Base-by-base conservation (phyloP, 2,113 vertebrate species). In the Addax nasomaculatus region DNA sequence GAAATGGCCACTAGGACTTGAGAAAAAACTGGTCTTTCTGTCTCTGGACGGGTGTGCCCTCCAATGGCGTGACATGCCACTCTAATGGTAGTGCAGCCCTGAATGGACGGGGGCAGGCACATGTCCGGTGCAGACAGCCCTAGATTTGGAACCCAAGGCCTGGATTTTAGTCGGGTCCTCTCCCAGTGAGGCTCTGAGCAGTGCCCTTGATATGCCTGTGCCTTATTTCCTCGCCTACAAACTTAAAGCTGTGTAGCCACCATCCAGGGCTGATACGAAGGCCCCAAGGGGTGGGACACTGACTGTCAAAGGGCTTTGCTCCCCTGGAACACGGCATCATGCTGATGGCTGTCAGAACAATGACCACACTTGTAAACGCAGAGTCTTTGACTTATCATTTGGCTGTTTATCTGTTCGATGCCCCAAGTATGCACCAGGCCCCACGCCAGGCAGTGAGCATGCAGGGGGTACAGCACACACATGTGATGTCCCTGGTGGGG, bases 281-380 rank as follows among this genome's bases (percentile, higher is more conserved):
- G 2, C 17, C 49, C 17, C 78, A 36, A 14, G 15, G 16, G 9
- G 10, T 25, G 43, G 80, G 80, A 3, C 3, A 27, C 21, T 43
- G 76, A 62, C 25, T 55, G 45, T 29, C 53, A 25, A 11, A 11
- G 76, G 73, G 53, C 23, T 33, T 14, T n/a, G 78, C 33, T 47
- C 13, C 2, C 4, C 25, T 17, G 30, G 43, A 78, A 43, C 2
- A 0, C 14, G 9, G 70, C 21, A 7, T 36, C 3, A 0, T 6
- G 43, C 27, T 6, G 7, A 60, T 1, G 7, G 6, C 11, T 7
- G 25, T 73, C 47, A 53, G 49, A 79, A 47, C 57, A 51, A 25
- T 0, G 45, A 51, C 83, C 11, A 19, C 17, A 1, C 4, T 2
- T 62, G 51, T 30, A 45, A n/a, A 45, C 45, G 3, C 15, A 21